Conservation (phyloP, 2,797 vertebrate genomes). For the Pangasius krempfi region DNA sequence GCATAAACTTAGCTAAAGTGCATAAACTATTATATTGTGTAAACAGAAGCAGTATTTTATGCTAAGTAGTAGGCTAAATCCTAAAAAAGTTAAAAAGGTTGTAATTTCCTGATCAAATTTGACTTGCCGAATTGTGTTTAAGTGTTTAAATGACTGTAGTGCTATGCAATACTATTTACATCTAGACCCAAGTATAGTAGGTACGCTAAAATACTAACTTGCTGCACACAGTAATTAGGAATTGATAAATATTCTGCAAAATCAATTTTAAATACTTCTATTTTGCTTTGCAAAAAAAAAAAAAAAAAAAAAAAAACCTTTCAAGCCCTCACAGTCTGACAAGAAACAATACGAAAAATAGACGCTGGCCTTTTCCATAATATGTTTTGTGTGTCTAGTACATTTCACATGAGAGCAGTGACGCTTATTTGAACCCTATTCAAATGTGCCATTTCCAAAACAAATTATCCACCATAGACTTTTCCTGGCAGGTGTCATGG, state of each 20-base stretch:
- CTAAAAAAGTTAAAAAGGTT: background rate
- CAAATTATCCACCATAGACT: background rate
- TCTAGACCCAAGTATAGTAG: background rate
- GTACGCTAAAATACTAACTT: background rate
- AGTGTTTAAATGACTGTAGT: background rate
- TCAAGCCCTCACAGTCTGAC: background rate
- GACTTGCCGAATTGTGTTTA: background rate
- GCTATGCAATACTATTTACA: background rate
- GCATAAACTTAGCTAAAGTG: background rate
- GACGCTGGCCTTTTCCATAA: background rate
- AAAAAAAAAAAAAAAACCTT: background rate
- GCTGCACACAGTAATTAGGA: background rate
- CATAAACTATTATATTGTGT: background rate
- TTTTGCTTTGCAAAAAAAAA: background rate
- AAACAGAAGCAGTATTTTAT: background rate
- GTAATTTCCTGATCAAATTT: background rate
- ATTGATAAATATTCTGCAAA: background rate
- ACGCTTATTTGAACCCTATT: background rate
- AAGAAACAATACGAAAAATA: background rate
- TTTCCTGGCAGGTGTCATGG: background rate
- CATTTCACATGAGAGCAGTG: background rate
- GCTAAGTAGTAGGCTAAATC: background rate
- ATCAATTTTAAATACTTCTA: background rate
- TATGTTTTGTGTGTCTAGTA: background rate
- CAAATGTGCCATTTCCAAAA: constrained; percentile 19